Evolutionary conservation across 2,797 vertebrate genomes (phyloP), one percentile per base, ranked within the genome.

Genomic region (Falco rusticolus): DNA sequence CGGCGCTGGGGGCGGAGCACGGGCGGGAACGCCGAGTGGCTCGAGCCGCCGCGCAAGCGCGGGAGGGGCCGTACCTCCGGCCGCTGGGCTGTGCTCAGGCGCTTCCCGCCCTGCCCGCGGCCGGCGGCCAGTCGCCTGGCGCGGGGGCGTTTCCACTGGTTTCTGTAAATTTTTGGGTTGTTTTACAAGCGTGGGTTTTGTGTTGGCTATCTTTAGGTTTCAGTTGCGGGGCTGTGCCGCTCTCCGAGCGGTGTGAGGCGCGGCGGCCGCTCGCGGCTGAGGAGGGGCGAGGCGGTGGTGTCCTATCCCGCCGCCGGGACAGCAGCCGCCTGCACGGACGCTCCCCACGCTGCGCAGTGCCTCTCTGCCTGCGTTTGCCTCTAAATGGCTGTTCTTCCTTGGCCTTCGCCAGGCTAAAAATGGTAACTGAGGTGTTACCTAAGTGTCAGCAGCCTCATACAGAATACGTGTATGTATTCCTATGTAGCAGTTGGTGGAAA

Each of bases 41-140:
- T 9, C 17, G 37, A 8, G 13, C 8, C 6, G 0, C 9, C 4
- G 57, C 78, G 64, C 85, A 60, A 1, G 88, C 85, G 69, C 31
- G 1, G 11, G 0, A 5, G 15, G 0, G 0, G 8, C 1, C 0
- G 0, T 0, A 3, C 1, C 0, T 0, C 2, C 3, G 1, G 6
- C 1, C 3, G 33, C 4, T 39, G 20, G 10, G 14, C 12, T 1
- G 7, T 6, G 6, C 9, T 13, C 28, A 22, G 43, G 33, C 0
- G 1, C 3, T 5, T 0, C 2, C 2, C 1, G 11, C 3, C 0
- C 10, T 6, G 34, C 1, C 12, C 17, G 31, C 7, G 18, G 18
- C 24, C 2, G n/a, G n/a, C 43, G 4, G 34, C 7, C 1, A 2
- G 1, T 1, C 4, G 4, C 9, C 3, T 0, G 1, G 1, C 1